Base-by-base conservation (phyloP, 1,140 invertebrate genomes). In the Lerema accius region DNA sequence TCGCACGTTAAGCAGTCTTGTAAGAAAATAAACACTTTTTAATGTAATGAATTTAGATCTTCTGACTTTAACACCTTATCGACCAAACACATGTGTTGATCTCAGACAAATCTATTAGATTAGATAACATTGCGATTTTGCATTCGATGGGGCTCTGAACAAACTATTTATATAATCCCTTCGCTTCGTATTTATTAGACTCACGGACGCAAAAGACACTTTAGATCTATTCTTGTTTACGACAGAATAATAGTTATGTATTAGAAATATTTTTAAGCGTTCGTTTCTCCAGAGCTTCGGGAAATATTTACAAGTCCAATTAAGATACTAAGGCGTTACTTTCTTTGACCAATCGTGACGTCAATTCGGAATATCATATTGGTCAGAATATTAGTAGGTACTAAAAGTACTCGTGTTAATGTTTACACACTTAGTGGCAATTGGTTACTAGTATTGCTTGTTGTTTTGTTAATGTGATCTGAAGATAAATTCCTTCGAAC, bases 381-480 rank as follows among this genome's bases (percentile, higher is more conserved):
- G 71, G 63, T 73, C 53, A 17, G 28, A 43, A 68, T 68, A 78
- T 71, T 65, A 68, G 73, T 85, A 84, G 70, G 81, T 82, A 23
- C 19, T 74, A 72, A 80, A 86, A 81, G 78, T 86, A 76, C 68
- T 43, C 49, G 70, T 73, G 63, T 78, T 80, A 73, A 71, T 65
- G 63, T 77, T 72, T 71, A 76, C 70, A 61, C 71, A 67, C 61
- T 67, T 81, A 84, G 74, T 82, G 66, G 70, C 79, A 82, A 75
- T 80, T 67, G 75, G 68, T 77, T 72, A 76, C 64, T 74, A 71
- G 68, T 70, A 63, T 76, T 67, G 76, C 77, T 85, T 85, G 78
- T 83, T 84, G 69, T 89, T 88, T 90, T 87, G 87, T 90, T 87
- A 84, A 71, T 88, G 87, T 87, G 87, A 87, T 86, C 79, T 86